Evolutionary conservation across 2,797 vertebrate genomes (phyloP).

Genomic region (Catamblyrhynchus diadema): DNA sequence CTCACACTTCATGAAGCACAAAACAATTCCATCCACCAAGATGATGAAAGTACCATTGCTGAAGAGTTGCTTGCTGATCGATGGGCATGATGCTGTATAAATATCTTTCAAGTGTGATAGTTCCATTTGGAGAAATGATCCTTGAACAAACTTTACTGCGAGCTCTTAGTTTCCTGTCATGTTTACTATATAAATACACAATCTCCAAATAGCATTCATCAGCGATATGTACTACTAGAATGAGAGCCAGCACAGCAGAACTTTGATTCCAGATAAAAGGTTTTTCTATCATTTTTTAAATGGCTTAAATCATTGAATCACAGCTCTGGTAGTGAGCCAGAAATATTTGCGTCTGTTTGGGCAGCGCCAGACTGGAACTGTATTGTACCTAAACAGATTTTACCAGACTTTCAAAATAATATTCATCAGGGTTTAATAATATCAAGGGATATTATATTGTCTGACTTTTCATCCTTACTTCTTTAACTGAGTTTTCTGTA

Average conservation of each 20-base stretch:
- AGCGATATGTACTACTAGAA: background rate
- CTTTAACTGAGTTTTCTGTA: background rate
- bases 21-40: background rate
- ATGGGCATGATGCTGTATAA: background rate
- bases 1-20: background rate
- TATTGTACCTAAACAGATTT: background rate
- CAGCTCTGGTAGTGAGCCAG: background rate
- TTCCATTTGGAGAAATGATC: background rate
- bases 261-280: background rate
- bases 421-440: background rate
- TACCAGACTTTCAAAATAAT: background rate
- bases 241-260: background rate
- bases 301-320: background rate
- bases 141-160: background rate
- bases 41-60: background rate
- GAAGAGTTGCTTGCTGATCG: background rate
- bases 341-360: background rate
- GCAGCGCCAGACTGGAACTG: background rate
- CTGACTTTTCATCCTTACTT: background rate
- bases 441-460: background rate
- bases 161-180: background rate
- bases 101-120: background rate
- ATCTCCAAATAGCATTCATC: background rate
- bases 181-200: background rate
- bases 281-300: conserved; percentile 6